phyloP scores from a whole-genome alignment of 2,113 vertebrate species.

The Lonchura striata region DNA sequence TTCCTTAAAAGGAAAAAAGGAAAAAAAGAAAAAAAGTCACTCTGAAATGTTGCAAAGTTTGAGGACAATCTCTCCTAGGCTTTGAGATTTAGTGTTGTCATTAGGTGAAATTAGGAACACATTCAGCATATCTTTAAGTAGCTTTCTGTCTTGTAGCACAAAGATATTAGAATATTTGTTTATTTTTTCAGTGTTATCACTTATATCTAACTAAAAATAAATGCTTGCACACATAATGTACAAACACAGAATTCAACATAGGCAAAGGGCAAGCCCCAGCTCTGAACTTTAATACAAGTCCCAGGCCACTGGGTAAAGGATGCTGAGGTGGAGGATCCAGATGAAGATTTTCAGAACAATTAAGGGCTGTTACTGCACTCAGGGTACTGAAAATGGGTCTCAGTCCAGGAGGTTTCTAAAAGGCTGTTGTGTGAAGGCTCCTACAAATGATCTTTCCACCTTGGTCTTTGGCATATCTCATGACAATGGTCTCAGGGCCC shows the following conservation, averaged over 20 bases:
- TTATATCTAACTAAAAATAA: background rate
- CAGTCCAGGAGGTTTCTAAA: background rate
- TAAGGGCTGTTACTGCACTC: background rate
- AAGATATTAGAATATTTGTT: background rate
- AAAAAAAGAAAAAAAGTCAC: background rate
- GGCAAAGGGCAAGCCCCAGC: background rate
- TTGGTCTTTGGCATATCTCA: background rate
- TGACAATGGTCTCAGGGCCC: background rate
- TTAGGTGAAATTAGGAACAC: background rate
- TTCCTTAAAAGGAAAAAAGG: background rate
- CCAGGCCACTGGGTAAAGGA: background rate
- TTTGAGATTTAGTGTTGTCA: background rate
- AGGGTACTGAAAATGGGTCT: background rate
- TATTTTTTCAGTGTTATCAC: background rate
- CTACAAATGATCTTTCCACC: background rate
- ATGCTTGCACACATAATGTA: rapidly evolving
- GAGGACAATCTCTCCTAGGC: background rate
- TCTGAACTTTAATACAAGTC: background rate
- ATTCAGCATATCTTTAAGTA: background rate
- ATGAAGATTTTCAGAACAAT: background rate
- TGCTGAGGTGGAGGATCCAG: background rate
- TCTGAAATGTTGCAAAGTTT: background rate
- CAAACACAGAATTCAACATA: background rate
- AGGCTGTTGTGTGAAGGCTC: background rate
- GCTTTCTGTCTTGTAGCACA: background rate